Evolutionary conservation across 2,797 vertebrate species (phyloP).

Genomic region (Columba guinea): DNA sequence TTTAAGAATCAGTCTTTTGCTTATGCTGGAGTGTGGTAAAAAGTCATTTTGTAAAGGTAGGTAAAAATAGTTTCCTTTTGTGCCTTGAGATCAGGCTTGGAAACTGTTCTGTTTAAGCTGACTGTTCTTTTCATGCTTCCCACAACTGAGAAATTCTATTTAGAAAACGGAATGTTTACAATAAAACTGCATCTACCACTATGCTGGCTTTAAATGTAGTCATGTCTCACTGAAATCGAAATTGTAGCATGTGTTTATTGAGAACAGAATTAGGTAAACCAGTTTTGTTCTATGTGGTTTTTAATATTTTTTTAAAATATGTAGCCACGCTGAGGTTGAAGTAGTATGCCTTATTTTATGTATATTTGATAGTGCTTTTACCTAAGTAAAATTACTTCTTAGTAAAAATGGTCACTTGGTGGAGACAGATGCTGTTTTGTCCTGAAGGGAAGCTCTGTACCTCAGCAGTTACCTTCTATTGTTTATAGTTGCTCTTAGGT

Average conservation of each 20-base stretch:
- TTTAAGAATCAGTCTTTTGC: not conserved
- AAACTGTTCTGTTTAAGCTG: not conserved
- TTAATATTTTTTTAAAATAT: not conserved
- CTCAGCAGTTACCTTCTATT: not conserved
- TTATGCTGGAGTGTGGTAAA: not conserved
- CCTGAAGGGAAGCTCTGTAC: not conserved
- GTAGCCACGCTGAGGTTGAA: not conserved
- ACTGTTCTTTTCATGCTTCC: not conserved
- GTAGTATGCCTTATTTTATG: not conserved
- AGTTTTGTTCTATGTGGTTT: not conserved
- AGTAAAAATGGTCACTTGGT: not conserved
- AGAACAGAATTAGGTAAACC: not conserved
- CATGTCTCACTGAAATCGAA: not conserved
- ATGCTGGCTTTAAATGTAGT: not conserved
- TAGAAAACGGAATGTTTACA: not conserved
- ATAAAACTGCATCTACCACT: not conserved
- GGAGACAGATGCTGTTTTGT: not conserved
- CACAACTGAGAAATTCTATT: not conserved
- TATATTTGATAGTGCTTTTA: not conserved
- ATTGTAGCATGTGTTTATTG: not conserved
- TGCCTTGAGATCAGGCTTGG: not conserved
- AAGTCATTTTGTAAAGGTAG: not conserved
- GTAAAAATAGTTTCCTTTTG: not conserved
- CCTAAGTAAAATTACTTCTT: not conserved
- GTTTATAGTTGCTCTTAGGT: not conserved